Base-by-base conservation (phyloP, 2,113 vertebrate species). In the Sclerurus mexicanus region DNA sequence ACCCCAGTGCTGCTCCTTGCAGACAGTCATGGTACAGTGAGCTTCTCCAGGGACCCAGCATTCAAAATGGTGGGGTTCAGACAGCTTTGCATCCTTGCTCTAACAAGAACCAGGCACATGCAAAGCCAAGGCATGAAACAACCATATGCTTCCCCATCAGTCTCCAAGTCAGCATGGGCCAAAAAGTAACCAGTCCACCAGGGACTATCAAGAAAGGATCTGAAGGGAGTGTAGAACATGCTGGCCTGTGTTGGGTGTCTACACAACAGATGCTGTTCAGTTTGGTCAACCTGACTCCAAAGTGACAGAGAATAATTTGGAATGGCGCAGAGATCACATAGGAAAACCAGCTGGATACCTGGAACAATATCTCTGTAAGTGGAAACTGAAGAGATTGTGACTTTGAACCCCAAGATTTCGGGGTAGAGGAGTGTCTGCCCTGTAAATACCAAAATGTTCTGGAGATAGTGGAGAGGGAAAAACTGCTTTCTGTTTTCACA, bases 61-160 rank as follows among this genome's bases (percentile, higher is more conserved):
- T 19, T 35, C 35, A 50, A 25, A 75, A 39, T 22, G 63, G 24
- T 1, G 7, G 44, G 31, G 39, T 47, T 74, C 33, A 33, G 24
- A 31, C 25, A 89, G 27, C 35, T 91, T 68, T 80, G 35, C 20
- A 53, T 7, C 20, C 39, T 60, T 2, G 3, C 30, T 72, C 52
- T 58, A 24, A 47, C 5, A n/a, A 53, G 40, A 77, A 18, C 18
- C 12, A 49, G 35, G 10, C 69, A 23, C 6, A 9, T 2, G 6
- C 19, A n/a, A 13, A 85, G 11, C 8, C 56, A 85, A 74, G 12
- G 28, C 28, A 25, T 14, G 42, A 58, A 83, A 50, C 9, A 18
- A 42, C 4, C 1, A 0, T 7, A 19, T 6, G 2, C 12, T 40
- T 55, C 46, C 47, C 35, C 28, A 49, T 20, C 24, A n/a, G 21